Conservation (phyloP, 2,797 vertebrate species). For the Paguma larvata region DNA sequence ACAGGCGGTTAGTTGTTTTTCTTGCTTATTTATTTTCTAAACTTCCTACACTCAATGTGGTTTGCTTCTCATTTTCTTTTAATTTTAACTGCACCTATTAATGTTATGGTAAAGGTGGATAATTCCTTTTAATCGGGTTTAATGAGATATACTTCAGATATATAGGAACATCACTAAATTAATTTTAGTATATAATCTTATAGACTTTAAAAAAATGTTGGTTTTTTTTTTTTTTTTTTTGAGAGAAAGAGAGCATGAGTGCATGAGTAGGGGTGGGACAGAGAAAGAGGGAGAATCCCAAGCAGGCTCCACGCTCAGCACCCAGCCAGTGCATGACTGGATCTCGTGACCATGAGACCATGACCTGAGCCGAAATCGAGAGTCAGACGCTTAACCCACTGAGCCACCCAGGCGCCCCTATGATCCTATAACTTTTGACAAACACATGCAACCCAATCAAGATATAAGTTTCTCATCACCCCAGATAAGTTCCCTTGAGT, state of each 20-base stretch:
- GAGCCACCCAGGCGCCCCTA: too few species aligned
- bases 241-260: too few species aligned
- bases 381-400: too few species aligned
- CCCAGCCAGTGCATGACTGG: too few species aligned
- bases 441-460: not conserved
- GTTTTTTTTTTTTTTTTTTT: too few species aligned
- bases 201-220: not conserved
- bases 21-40: slow-evolving; percentile 19
- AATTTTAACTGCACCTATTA: slow-evolving; percentile 1
- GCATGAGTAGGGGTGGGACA: too few species aligned
- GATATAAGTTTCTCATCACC: not conserved
- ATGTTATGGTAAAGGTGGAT: not conserved
- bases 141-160: slow-evolving; percentile 13
- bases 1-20: not conserved
- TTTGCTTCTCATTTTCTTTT: not conserved
- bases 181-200: not conserved
- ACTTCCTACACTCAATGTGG: slow-evolving; percentile 2
- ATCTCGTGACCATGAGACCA: too few species aligned
- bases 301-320: too few species aligned
- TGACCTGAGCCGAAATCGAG: too few species aligned
- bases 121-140: slow-evolving; percentile 5
- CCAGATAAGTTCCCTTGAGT: not conserved
- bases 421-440: not conserved
- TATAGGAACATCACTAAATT: not conserved
- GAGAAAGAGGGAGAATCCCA: too few species aligned